These are phyloP conservation scores for Oriolus oriolus DNA, from an alignment of 2,113 vertebrate genomes.

Conservation along the genomic window DNA sequence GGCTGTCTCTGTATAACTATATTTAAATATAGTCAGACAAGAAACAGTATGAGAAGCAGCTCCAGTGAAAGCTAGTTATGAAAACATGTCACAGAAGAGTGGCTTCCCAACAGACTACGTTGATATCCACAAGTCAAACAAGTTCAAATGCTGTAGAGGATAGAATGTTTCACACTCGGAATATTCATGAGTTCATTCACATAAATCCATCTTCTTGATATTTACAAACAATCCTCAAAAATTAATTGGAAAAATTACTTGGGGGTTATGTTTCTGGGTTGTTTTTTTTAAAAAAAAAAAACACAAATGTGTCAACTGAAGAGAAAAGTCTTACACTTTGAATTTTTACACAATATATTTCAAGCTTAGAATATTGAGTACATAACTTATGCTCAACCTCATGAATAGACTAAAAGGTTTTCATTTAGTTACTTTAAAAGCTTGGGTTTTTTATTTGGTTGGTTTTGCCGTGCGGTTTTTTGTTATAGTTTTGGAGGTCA, in stretches of 20 bases:
- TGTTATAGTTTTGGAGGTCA: background rate
- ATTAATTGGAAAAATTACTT: background rate
- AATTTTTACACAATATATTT: background rate
- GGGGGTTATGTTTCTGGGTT: background rate
- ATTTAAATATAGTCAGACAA: background rate
- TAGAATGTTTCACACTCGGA: background rate
- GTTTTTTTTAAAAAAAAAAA: background rate
- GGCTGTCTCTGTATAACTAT: background rate
- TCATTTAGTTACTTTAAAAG: background rate
- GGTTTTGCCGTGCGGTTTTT: background rate
- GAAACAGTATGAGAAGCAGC: background rate
- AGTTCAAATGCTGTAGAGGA: background rate
- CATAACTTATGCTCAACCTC: background rate
- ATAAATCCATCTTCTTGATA: background rate
- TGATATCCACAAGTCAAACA: slow-evolving; percentile 28
- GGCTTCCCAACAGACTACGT: background rate
- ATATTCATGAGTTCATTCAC: slow-evolving; percentile 34
- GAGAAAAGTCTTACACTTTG: background rate
- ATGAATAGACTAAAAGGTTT: background rate
- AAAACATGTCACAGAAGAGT: slow-evolving; percentile 31
- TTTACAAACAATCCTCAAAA: background rate
- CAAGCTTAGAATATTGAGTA: background rate
- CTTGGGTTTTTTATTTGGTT: background rate
- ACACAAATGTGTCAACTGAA: background rate
- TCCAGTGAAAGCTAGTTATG: background rate